phyloP scores from a whole-genome alignment of 2,113 vertebrate genomes.

The Oryzias woworae region DNA sequence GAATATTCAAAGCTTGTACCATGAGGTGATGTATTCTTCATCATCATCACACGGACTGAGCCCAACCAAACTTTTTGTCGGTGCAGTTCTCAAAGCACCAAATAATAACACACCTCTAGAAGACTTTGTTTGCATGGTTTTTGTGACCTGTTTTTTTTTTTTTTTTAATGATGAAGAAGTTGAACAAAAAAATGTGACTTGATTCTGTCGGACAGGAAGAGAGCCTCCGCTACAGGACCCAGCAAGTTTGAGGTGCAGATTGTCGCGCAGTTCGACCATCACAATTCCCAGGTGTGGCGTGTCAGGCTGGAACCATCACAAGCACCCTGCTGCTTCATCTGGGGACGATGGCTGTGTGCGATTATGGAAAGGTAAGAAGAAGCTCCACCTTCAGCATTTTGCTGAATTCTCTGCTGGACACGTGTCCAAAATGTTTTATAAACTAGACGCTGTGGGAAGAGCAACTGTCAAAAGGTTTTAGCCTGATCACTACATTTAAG shows the following conservation, averaged over 20 bases:
- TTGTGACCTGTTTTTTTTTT: too few species aligned
- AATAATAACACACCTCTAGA: too few species aligned
- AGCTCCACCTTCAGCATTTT: background rate
- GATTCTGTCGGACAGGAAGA: slow-evolving; percentile 81
- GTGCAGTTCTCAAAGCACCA: too few species aligned
- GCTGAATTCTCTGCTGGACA: too few species aligned
- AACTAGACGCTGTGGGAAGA: too few species aligned
- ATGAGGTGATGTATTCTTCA: slow-evolving; percentile 78
- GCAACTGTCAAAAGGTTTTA: too few species aligned
- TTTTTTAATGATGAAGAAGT: background rate
- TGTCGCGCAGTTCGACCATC: slow-evolving; percentile 95
- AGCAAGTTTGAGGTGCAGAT: slow-evolving; percentile 95
- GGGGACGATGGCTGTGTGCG: slow-evolving; percentile 96
- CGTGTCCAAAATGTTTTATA: too few species aligned
- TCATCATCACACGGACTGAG: background rate
- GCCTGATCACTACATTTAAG: too few species aligned
- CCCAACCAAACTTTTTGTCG: too few species aligned
- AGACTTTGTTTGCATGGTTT: too few species aligned
- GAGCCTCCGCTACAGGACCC: slow-evolving; percentile 83
- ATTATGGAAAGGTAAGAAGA: slow-evolving; percentile 91
- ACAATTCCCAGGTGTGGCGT: slow-evolving; percentile 97
- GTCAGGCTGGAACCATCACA: slow-evolving; percentile 99
- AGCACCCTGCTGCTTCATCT: slow-evolving; percentile 96
- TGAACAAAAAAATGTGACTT: too few species aligned
- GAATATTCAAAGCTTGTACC: slow-evolving; percentile 94